Evolutionary conservation across 2,113 vertebrate genomes (phyloP).

Genomic region (Takifugu bimaculatus): DNA sequence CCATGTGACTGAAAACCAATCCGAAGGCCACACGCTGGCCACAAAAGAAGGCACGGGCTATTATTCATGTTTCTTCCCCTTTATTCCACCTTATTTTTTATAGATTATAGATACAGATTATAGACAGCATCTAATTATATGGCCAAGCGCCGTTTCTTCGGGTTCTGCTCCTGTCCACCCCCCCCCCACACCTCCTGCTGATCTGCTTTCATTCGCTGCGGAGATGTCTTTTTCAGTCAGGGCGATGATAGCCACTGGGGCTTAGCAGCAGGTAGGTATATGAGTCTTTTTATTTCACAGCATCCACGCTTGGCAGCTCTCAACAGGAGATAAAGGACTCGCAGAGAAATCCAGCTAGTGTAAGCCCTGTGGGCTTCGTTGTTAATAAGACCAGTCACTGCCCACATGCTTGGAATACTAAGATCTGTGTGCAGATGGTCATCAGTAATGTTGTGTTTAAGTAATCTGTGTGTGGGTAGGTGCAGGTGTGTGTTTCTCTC

Average conservation of each 20-base stretch:
- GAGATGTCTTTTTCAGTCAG: slow-evolving; percentile 50
- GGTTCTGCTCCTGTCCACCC: not conserved
- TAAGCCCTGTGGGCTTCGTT: slow-evolving; percentile 42
- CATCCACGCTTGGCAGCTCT: slow-evolving; percentile 24
- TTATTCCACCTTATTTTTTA: no score
- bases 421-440: slow-evolving; percentile 25
- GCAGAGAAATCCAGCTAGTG: slow-evolving; percentile 31
- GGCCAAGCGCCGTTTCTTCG: not conserved
- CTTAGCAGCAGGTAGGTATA: slow-evolving; percentile 26
- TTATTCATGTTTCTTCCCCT: no score
- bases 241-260: slow-evolving; percentile 44
- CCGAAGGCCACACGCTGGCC: no score
- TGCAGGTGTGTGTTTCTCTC: not conserved
- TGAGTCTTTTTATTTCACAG: slow-evolving; percentile 40
- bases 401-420: slow-evolving; percentile 50
- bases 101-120: no score
- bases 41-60: no score
- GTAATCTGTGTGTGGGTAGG: not conserved
- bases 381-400: slow-evolving; percentile 48
- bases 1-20: no score
- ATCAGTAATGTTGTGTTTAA: slow-evolving; percentile 6
- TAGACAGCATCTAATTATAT: no score
- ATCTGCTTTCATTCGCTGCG: slow-evolving; percentile 7
- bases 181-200: not conserved
- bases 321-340: slow-evolving; percentile 53